Conservation (phyloP, 92 coral and sea anemone genomes). For the Parazoanthus darwini region DNA sequence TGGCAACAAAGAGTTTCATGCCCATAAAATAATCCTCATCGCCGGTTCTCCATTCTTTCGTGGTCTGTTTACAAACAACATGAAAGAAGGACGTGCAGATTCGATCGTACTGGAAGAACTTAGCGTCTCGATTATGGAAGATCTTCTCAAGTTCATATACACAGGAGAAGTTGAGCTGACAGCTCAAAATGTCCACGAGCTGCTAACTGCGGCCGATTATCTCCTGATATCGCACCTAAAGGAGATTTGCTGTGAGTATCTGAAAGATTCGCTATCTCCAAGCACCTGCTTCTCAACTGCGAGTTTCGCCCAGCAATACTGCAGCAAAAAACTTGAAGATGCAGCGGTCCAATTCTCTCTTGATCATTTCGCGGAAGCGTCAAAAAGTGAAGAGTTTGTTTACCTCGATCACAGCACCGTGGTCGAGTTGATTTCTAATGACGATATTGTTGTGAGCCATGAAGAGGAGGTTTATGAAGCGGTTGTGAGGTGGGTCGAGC, state of each 20-base stretch:
- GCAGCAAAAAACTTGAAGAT: constrained; percentile 62
- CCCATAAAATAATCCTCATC: constrained; percentile 82
- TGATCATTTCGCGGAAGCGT: constrained; percentile 80
- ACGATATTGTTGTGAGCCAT: constrained; percentile 64
- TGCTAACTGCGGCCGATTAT: constrained; percentile 91
- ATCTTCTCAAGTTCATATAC: constrained; percentile 81
- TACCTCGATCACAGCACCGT: constrained; percentile 57
- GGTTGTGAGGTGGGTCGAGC: constrained; percentile 84
- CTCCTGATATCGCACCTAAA: constrained; percentile 72
- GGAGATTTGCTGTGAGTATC: constrained; percentile 71
- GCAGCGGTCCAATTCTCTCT: constrained; percentile 73
- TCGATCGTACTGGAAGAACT: constrained; percentile 53
- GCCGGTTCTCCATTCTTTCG: constrained; percentile 86
- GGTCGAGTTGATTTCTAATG: constrained; percentile 78
- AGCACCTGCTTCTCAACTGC: constrained; percentile 82
- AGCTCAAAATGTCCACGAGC: constrained; percentile 65
- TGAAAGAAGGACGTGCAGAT: constrained; percentile 65
- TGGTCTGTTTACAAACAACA: constrained; percentile 81
- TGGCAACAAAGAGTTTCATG: constrained; percentile 74
- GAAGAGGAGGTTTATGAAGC: constrained; percentile 93
- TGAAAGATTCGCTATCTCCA: constrained; percentile 67
- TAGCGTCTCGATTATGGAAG: constrained; percentile 70
- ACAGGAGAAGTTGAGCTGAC: constrained; percentile 79
- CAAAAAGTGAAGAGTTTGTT: constrained; percentile 83
- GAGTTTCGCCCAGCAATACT: constrained; percentile 76